Percentiles rank a stretch among this genome's conserved stretches.
Evolutionary conservation across 53 echinoderm and acorn worm genomes (phyloP).

Genomic region (Paracentrotus lividus): DNA sequence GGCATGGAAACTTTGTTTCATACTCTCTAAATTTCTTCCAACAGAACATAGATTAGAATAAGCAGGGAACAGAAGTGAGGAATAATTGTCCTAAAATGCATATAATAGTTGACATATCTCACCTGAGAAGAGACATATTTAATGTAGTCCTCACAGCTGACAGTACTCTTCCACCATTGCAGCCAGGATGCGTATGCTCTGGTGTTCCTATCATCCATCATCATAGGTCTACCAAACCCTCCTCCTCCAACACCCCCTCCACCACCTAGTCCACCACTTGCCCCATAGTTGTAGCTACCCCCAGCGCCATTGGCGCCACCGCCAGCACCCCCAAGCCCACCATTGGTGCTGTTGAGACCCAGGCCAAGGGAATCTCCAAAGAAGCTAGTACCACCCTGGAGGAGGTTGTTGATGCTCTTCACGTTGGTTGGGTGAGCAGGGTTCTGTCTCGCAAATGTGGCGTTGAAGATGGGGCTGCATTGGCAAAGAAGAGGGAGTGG

Average conservation of each 20-base stretch:
- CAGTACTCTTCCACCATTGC: conserved; percentile 95
- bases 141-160: conserved; percentile 93
- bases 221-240: conserved; percentile 69
- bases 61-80: too few relatives aligned
- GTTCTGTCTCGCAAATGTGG: conserved; percentile 91
- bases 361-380: conserved; percentile 51
- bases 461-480: conserved; percentile 95
- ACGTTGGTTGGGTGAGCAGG: conserved; percentile 69
- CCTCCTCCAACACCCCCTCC: conserved; percentile 51
- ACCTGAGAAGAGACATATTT: conserved; percentile 97
- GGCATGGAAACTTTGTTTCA: too few relatives aligned
- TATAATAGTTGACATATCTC: neutral
- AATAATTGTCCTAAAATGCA: neutral
- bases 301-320: neutral
- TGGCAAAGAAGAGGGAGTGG: neutral
- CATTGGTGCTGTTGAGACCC: conserved; percentile 37
- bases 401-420: conserved; percentile 43
- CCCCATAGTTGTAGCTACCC: neutral
- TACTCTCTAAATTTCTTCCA: too few relatives aligned
- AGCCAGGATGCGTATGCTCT: conserved; percentile 96
- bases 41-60: too few relatives aligned
- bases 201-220: conserved; percentile 92
- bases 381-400: conserved; percentile 31
- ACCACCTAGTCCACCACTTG: neutral
- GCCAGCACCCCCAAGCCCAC: neutral